phyloP scores from a whole-genome alignment of 2,797 vertebrate genomes.

The Paedocypris micromegethes region DNA sequence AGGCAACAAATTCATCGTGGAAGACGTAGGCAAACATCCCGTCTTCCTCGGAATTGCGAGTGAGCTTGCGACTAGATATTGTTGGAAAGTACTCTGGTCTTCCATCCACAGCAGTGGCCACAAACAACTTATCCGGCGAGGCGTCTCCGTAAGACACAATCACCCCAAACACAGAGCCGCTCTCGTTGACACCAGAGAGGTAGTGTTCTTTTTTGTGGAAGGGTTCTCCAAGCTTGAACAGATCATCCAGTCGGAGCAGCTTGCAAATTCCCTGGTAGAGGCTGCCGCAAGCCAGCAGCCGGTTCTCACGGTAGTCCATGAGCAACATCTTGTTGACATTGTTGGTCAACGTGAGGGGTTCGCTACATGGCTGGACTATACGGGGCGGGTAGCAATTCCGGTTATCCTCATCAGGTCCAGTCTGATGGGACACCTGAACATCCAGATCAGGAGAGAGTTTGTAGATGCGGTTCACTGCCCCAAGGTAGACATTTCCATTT shows the following conservation, averaged over 20 bases:
- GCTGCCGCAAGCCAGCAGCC: constrained; percentile 92
- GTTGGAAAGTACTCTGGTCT: constrained; percentile 98
- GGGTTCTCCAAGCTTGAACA: constrained; percentile 96
- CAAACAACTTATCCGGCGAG: constrained; percentile 90
- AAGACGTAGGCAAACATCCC: constrained; percentile 98
- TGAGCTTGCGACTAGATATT: constrained; percentile 93
- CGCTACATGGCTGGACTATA: constrained; percentile 93
- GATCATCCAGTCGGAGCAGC: constrained; percentile 90
- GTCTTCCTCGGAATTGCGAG: constrained; percentile 92
- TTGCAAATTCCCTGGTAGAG: constrained; percentile 98
- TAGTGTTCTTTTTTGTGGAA: constrained; percentile 99
- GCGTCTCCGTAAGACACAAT: constrained; percentile 89
- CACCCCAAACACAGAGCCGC: constrained; percentile 93
- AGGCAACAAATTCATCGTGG: constrained; percentile 96
- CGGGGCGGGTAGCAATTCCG: constrained; percentile 96
- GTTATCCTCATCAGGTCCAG: constrained; percentile 94
- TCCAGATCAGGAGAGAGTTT: constrained; percentile 87
- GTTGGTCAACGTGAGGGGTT: constrained; percentile 85
- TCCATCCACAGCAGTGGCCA: constrained; percentile 93
- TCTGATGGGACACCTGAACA: constrained; percentile 86
- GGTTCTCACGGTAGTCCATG: constrained; percentile 94
- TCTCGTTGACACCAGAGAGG: constrained; percentile 94
- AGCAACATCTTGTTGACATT: constrained; percentile 98
- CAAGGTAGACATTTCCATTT: constrained; percentile 92
- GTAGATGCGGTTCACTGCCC: constrained; percentile 95